A percentile compares a stretch with the other conserved stretches of the same genome.
phyloP scores from a whole-genome alignment of 2,888 invertebrate species.

The Neoaliturus tenellus region DNA sequence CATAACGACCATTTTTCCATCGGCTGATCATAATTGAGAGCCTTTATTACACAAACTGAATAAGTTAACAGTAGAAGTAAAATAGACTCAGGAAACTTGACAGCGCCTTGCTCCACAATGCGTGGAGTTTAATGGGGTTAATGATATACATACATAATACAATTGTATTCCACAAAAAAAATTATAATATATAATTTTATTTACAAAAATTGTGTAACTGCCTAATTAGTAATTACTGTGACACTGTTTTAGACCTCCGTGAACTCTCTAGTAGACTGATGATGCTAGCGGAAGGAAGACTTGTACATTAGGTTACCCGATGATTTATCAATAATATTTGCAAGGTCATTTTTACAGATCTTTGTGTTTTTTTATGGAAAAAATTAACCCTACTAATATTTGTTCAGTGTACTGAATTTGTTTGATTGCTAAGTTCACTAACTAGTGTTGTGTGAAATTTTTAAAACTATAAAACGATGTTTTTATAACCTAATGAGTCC shows the following conservation, averaged over 20 bases:
- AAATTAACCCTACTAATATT: neutral
- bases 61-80: no score
- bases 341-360: neutral
- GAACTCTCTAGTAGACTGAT: neutral
- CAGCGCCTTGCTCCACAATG: no score
- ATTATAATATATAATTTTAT: neutral
- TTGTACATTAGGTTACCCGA: neutral
- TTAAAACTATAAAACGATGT: neutral
- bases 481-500: neutral
- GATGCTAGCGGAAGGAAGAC: neutral
- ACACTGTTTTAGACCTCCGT: conserved; percentile 15
- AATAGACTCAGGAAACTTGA: no score
- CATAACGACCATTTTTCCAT: no score
- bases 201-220: neutral
- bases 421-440: neutral
- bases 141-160: no score
- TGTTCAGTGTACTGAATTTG: no score
- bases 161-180: no score
- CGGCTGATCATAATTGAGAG: no score
- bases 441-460: neutral
- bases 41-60: no score
- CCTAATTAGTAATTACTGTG: neutral
- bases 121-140: no score
- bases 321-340: neutral
- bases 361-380: no score